Evolutionary conservation across 2,888 invertebrate genomes (phyloP).

Genomic region (Chydorus sphaericus): DNA sequence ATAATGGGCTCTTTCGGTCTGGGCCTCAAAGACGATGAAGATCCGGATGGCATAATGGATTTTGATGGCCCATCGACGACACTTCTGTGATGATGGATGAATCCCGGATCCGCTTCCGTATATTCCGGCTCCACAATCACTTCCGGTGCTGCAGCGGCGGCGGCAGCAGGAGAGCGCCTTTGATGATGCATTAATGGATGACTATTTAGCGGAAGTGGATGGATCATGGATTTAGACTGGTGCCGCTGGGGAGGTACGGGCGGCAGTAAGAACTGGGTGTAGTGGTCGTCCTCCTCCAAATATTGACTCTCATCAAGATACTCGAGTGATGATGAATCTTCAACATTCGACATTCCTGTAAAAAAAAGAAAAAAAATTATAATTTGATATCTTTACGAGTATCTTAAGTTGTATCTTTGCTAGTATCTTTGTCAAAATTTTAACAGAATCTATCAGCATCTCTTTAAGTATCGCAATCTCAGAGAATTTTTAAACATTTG

Average conservation of each 20-base stretch:
- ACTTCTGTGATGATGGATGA: neutral
- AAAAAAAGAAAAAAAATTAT: neutral
- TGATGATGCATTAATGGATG: too few relatives aligned
- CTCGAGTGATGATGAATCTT: conserved; percentile 33
- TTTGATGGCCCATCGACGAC: neutral
- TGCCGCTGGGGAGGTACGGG: conserved; percentile 5
- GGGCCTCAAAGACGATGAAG: neutral
- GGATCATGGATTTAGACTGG: neutral
- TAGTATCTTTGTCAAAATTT: too few relatives aligned
- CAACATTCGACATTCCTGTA: conserved; percentile 34
- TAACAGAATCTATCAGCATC: too few relatives aligned
- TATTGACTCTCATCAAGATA: conserved; percentile 32
- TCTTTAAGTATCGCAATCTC: too few relatives aligned
- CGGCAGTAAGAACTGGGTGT: conserved; percentile 19
- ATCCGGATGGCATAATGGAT: neutral
- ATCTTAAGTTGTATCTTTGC: too few relatives aligned
- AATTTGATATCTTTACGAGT: too few relatives aligned
- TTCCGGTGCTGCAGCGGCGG: too few relatives aligned
- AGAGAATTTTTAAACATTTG: too few relatives aligned
- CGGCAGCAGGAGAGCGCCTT: too few relatives aligned
- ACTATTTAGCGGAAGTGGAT: neutral
- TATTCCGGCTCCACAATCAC: conserved; percentile 12
- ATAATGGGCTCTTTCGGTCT: neutral
- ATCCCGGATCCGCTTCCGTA: conserved; percentile 12
- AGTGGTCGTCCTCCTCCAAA: conserved; percentile 26